Conservation (phyloP, 2,797 vertebrate species). For the Hipposideros larvatus region DNA sequence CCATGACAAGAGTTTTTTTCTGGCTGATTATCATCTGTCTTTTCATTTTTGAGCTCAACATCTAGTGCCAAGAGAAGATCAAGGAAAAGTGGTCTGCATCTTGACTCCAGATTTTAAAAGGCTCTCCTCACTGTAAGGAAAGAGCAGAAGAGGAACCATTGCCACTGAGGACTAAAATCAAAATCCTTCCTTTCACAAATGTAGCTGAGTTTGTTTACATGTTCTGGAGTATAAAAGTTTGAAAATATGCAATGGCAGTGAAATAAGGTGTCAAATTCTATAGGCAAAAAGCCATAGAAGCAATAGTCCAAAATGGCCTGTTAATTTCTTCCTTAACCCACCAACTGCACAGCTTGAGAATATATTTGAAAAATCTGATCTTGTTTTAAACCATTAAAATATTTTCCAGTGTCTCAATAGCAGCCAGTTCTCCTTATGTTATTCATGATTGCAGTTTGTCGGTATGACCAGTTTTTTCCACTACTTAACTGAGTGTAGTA, state of each 20-base stretch:
- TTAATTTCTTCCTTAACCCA: conserved; percentile 69
- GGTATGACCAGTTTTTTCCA: conserved; percentile 64
- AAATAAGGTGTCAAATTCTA: conserved; percentile 25
- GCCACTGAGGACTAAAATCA: not conserved
- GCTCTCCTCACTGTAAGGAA: not conserved
- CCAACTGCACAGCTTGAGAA: conserved; percentile 73
- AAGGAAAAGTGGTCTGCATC: conserved; percentile 42
- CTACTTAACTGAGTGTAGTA: conserved; percentile 47
- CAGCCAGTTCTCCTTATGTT: conserved; percentile 41
- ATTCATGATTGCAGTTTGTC: conserved; percentile 62
- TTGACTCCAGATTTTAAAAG: conserved; percentile 63
- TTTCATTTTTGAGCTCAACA: conserved; percentile 24
- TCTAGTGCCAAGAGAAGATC: conserved; percentile 40
- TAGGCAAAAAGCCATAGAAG: not conserved
- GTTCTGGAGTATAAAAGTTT: conserved; percentile 22
- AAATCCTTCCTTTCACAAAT: not conserved
- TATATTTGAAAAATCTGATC: conserved; percentile 68
- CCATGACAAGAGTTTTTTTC: not conserved
- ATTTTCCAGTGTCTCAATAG: conserved; percentile 65
- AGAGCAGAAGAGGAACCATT: not conserved
- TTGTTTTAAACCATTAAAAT: conserved; percentile 69
- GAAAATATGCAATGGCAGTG: not conserved
- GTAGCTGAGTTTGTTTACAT: conserved; percentile 51
- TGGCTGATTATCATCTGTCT: not conserved
- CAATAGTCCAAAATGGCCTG: conserved; percentile 32